Base-by-base conservation (phyloP, 1,140 invertebrate genomes). In the Palaemon carinicauda region DNA sequence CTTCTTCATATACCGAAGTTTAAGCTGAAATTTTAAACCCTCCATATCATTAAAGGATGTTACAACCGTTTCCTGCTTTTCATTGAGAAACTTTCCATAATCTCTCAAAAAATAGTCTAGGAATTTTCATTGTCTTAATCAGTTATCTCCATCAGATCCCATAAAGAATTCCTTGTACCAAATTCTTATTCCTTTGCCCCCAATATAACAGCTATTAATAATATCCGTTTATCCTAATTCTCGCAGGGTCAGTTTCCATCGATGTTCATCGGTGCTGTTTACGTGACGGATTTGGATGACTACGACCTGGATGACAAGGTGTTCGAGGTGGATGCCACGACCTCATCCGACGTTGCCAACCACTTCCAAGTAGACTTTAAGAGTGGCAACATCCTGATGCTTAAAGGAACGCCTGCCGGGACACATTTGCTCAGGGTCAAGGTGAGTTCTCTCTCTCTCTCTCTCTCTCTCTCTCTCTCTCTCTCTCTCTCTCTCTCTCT, bases 231-330 rank as follows among this genome's bases (percentile, higher is more conserved):
- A 21, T 51, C 31, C 21, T 56, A 7, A 51, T 24, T 27, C 29
- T 41, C 27, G 19, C 77, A 98, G 95, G 96, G 97, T 73, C 95
- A 97, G 92, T 95, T 96, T 88, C 96, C 96, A 1, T 96, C 98
- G 89, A 97, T 97, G 0, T 96, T 97, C 91, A 97, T 99, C 86
- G 98, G 98, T 27, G 93, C 96, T 82, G 98, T 99, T 1, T 98
- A 99, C 91, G 97, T 98, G 0, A 97, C 97, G 91, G 98, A 99
- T 92, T 92, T 97, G 53, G 98, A 99, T 91, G 98, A 99, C 91
- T 99, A 97, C 97, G 98, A 99, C 93, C 91, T 98, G 86, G 96
- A 96, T 0, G 98, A 99, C 91, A 99, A 99, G 91, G 97, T 96
- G 90, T 99, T 98, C 93, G 97, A 97, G 90, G 98, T 96, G 96